Evolutionary conservation across 2,888 invertebrate genomes (phyloP).

Genomic region (Smittia aterrima): DNA sequence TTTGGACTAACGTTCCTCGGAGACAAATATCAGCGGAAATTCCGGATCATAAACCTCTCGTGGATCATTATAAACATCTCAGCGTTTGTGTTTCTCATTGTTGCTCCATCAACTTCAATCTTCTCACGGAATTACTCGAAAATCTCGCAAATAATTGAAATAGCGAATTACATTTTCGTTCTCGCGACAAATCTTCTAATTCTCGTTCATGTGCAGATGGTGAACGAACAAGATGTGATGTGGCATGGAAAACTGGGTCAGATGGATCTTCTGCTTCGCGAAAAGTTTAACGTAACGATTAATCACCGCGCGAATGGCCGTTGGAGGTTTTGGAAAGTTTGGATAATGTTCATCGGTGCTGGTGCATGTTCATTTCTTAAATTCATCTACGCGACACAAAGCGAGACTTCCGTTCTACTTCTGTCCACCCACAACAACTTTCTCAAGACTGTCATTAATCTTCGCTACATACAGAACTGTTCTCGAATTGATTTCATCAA

Average conservation of each 20-base stretch:
- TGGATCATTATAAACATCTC: neutral
- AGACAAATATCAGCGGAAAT: neutral
- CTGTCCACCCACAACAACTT: conserved; percentile 4
- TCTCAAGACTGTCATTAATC: conserved; percentile 20
- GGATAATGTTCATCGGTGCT: neutral
- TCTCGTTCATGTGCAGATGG: neutral
- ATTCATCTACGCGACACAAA: neutral
- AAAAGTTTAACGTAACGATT: neutral
- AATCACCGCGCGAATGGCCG: neutral
- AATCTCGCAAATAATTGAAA: conserved; percentile 23
- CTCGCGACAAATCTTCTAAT: neutral
- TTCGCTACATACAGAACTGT: conserved; percentile 20
- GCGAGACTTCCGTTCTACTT: neutral
- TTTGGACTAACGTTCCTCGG: conserved; percentile 17
- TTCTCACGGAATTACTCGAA: neutral
- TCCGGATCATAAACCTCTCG: neutral
- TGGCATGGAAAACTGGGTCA: conserved; percentile 7
- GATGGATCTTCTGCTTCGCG: neutral
- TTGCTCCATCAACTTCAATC: neutral
- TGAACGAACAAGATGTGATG: neutral
- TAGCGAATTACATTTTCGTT: neutral
- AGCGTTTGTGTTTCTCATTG: neutral
- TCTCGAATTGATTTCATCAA: conserved; percentile 2
- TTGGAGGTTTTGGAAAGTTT: neutral
- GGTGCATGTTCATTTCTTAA: neutral